These are phyloP conservation scores for Protobothrops mucrosquamatus DNA, from an alignment of 2,113 vertebrate species.

Conservation along the genomic window DNA sequence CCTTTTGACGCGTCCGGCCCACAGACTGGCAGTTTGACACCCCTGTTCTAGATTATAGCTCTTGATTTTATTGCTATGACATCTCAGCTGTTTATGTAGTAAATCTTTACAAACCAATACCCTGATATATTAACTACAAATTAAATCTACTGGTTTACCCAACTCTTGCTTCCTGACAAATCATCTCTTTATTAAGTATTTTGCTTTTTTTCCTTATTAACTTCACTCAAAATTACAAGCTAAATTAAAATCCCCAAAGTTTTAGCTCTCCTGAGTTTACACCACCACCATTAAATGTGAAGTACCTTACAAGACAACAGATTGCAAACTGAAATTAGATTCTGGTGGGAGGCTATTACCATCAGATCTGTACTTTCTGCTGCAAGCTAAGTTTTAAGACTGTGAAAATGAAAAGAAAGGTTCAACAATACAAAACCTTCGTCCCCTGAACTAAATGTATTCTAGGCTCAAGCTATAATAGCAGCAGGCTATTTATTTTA, in stretches of 20 bases:
- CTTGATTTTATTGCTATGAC: background rate
- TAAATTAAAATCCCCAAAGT: constrained; percentile 24
- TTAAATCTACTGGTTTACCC: background rate
- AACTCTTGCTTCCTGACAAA: constrained; percentile 16
- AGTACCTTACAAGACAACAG: constrained; percentile 77
- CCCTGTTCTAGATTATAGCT: background rate
- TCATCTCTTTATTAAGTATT: constrained; percentile 2
- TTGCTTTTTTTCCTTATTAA: accelerated
- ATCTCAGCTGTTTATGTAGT: constrained; percentile 37
- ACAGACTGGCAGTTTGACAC: too few species aligned
- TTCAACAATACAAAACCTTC: constrained; percentile 61
- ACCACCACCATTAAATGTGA: constrained; percentile 67
- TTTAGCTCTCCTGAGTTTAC: constrained; percentile 51
- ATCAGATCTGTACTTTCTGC: constrained; percentile 68
- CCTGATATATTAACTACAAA: constrained; percentile 19
- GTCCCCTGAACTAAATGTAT: background rate
- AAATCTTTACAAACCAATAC: constrained; percentile 10
- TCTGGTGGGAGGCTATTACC: constrained; percentile 75
- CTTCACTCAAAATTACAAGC: constrained; percentile 28
- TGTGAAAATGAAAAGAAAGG: constrained; percentile 65
- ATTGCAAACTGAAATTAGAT: constrained; percentile 79
- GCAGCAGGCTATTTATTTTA: background rate
- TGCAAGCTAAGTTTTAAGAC: constrained; percentile 57
- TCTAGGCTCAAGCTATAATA: background rate
- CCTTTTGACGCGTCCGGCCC: too few species aligned